These are phyloP conservation scores for Lucilia cuprina DNA, from an alignment of 1,140 invertebrate genomes.

Conservation along the genomic window DNA sequence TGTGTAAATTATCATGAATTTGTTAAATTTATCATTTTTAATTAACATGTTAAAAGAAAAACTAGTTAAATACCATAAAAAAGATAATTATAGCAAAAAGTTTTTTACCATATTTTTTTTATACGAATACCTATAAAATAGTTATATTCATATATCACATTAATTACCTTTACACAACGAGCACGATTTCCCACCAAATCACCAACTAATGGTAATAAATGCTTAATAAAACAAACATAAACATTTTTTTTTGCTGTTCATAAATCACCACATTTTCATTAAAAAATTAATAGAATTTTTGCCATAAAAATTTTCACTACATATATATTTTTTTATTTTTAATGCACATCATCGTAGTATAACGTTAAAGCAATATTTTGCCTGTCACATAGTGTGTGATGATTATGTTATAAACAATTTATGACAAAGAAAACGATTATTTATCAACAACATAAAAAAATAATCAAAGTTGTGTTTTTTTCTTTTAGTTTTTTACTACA, in stretches of 20 bases:
- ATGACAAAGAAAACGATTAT: constrained; percentile 2
- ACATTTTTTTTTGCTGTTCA: not conserved
- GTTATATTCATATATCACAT: no score
- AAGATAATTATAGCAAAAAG: no score
- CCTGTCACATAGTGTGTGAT: not conserved
- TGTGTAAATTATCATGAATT: no score
- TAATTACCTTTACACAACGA: no score
- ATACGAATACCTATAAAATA: no score
- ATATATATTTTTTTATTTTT: no score
- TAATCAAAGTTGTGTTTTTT: not conserved
- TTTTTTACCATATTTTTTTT: no score
- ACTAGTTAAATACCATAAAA: no score
- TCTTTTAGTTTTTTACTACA: not conserved
- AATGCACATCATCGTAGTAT: not conserved
- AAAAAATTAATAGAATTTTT: not conserved
- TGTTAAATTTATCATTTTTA: no score
- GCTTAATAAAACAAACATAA: not conserved
- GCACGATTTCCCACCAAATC: not conserved
- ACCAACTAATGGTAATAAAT: not conserved
- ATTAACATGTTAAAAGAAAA: no score
- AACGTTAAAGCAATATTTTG: not conserved
- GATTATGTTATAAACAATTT: constrained; percentile 4
- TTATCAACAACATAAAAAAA: not conserved
- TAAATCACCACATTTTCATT: not conserved
- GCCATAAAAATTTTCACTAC: not conserved